These are phyloP conservation scores for Scleropages formosus DNA, from an alignment of 2,797 vertebrate genomes.

Conservation along the genomic window DNA sequence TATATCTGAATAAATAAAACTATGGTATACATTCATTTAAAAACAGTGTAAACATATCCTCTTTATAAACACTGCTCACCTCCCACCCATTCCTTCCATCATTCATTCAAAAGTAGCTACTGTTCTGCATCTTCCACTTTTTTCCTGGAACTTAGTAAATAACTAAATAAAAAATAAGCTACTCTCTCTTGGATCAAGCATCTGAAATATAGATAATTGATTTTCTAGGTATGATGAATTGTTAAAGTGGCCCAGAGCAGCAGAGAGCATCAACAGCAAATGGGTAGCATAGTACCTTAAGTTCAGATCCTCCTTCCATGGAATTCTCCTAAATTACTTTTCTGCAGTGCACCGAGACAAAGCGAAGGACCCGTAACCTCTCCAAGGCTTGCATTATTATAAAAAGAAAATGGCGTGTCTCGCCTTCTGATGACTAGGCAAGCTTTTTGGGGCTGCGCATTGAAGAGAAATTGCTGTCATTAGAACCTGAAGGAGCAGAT, in stretches of 20 bases:
- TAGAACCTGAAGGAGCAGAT: neutral
- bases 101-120: too few relatives aligned
- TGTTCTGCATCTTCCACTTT: too few relatives aligned
- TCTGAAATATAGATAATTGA: neutral
- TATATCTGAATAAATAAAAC: too few relatives aligned
- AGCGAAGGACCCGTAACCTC: slow-evolving; percentile 26
- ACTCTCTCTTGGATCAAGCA: neutral
- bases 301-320: neutral
- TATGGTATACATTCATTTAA: too few relatives aligned
- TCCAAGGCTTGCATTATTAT: neutral
- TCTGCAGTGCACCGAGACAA: slow-evolving; percentile 28
- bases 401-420: neutral
- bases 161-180: neutral
- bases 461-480: slow-evolving; percentile 23
- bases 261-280: neutral
- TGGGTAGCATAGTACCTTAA: slow-evolving; percentile 5
- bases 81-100: too few relatives aligned
- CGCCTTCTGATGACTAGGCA: neutral
- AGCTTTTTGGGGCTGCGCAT: neutral
- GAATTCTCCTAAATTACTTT: slow-evolving; percentile 10
- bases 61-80: too few relatives aligned
- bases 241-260: neutral
- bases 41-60: too few relatives aligned
- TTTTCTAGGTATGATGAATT: neutral
- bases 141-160: too few relatives aligned